Conservation (phyloP, 2,113 vertebrate species). For the Melospiza georgiana region DNA sequence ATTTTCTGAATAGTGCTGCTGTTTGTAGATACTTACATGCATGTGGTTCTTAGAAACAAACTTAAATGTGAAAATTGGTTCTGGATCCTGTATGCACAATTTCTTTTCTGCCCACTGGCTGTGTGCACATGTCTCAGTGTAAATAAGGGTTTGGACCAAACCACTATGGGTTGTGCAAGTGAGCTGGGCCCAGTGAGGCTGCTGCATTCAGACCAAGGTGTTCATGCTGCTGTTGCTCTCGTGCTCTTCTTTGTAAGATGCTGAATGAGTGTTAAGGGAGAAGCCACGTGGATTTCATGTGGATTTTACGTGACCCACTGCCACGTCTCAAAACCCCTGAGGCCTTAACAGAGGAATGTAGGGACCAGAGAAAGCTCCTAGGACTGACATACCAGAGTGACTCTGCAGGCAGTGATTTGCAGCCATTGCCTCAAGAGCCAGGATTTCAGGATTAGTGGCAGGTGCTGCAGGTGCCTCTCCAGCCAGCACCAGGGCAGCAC, state of each 20-base stretch:
- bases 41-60: neutral
- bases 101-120: neutral
- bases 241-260: neutral
- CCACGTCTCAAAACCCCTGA: neutral
- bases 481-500: rapidly evolving
- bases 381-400: neutral
- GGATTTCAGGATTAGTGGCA: neutral
- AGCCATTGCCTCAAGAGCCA: neutral
- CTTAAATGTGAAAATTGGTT: neutral
- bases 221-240: neutral
- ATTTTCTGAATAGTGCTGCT: neutral
- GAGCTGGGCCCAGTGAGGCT: neutral
- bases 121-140: rapidly evolving
- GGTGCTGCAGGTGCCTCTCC: neutral
- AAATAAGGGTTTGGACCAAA: conserved; percentile 20
- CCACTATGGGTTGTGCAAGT: neutral
- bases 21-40: neutral
- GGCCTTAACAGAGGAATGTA: neutral
- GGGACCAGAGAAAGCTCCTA: neutral
- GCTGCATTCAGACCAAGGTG: neutral
- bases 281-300: neutral
- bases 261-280: neutral
- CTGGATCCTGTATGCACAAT: neutral
- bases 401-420: neutral
- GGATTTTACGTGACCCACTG: neutral